These are phyloP conservation scores for Hyperopisus bebe DNA, from an alignment of 2,113 vertebrate genomes.

Conservation along the genomic window DNA sequence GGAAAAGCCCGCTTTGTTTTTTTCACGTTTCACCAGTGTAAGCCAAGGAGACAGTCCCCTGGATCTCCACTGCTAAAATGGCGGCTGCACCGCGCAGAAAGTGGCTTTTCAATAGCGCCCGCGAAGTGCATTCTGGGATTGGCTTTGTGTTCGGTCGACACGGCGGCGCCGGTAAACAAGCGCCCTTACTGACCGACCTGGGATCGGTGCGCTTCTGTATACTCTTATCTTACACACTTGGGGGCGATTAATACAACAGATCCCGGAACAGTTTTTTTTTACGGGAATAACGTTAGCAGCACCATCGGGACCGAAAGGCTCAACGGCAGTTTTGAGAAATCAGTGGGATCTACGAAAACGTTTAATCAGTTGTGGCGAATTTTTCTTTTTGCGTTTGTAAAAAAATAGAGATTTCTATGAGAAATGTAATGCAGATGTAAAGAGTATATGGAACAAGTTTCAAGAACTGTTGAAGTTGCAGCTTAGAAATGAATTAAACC, in stretches of 20 bases:
- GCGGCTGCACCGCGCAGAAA: neutral
- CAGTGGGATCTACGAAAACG: neutral
- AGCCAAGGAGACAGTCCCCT: neutral
- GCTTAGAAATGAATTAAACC: neutral
- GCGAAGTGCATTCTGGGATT: neutral
- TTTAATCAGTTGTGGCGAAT: neutral
- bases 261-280: neutral
- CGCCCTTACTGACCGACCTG: neutral
- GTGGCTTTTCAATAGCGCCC: neutral
- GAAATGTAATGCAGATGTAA: neutral
- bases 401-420: neutral
- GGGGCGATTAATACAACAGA: neutral
- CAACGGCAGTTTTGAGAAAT: neutral
- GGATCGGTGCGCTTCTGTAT: neutral
- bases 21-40: neutral
- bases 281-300: neutral
- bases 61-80: neutral
- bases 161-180: neutral
- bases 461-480: neutral
- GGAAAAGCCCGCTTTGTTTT: neutral
- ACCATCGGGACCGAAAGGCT: neutral
- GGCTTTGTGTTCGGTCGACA: neutral
- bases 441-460: neutral
- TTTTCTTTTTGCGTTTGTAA: neutral
- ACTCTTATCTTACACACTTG: neutral